Percentiles rank a stretch among this genome's conserved stretches.
These are phyloP conservation scores for Tanypteryx hageni DNA, from an alignment of 2,888 invertebrate species.

Conservation along the genomic window DNA sequence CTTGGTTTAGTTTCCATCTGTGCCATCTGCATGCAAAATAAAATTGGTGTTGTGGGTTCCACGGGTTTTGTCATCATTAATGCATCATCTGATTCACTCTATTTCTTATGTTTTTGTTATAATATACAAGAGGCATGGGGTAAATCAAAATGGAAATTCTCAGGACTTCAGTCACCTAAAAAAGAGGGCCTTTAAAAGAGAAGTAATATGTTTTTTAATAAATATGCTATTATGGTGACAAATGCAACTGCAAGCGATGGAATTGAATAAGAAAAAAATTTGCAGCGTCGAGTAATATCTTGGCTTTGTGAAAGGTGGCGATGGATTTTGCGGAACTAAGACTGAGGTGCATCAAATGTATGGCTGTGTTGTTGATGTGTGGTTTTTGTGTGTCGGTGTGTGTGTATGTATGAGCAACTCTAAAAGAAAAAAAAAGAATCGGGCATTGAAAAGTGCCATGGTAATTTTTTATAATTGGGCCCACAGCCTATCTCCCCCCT, in stretches of 20 bases:
- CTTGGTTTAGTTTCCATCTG: slow-evolving; percentile 37
- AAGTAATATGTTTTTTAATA: neutral
- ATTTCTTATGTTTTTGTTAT: neutral
- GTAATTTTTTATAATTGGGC: slow-evolving; percentile 62
- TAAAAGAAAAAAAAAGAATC: slow-evolving; percentile 39
- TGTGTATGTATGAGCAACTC: slow-evolving; percentile 42
- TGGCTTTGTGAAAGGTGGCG: slow-evolving; percentile 38
- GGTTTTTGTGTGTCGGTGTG: slow-evolving; percentile 61
- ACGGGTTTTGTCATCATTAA: slow-evolving; percentile 13
- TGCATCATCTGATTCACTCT: neutral
- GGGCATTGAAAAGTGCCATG: slow-evolving; percentile 58
- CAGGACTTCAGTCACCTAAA: slow-evolving; percentile 23
- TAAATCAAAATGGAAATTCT: slow-evolving; percentile 52
- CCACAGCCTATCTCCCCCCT: slow-evolving; percentile 48
- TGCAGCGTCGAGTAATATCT: slow-evolving; percentile 43
- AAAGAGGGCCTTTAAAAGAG: neutral
- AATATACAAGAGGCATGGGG: neutral
- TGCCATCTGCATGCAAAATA: slow-evolving; percentile 25
- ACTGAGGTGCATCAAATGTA: slow-evolving; percentile 60
- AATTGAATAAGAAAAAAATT: neutral
- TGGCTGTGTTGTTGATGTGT: slow-evolving; percentile 62
- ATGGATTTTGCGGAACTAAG: slow-evolving; percentile 37
- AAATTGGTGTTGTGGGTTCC: neutral
- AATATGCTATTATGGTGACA: slow-evolving; percentile 39
- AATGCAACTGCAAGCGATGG: slow-evolving; percentile 34